Percentiles rank a stretch among this genome's conserved stretches.
Evolutionary conservation across 2,113 vertebrate genomes (phyloP).

Genomic region (Ursus arctos): DNA sequence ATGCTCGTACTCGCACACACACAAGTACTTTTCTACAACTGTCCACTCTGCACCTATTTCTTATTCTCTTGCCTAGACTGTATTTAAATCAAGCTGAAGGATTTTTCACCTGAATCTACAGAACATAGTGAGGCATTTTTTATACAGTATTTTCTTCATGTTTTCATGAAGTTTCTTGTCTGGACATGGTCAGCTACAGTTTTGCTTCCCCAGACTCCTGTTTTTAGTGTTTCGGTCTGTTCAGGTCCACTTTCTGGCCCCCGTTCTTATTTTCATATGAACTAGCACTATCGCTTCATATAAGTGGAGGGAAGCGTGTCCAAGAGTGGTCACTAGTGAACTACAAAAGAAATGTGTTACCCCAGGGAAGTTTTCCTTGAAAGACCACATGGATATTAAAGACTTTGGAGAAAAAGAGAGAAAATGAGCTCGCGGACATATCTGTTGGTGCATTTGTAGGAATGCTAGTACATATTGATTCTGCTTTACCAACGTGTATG

Average conservation of each 20-base stretch:
- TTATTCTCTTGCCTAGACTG: conserved; percentile 32
- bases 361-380: not conserved
- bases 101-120: conserved; percentile 3
- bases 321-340: conserved; percentile 79
- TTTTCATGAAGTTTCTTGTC: conserved; percentile 50
- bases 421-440: not conserved
- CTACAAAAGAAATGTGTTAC: conserved; percentile 54
- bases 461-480: not conserved
- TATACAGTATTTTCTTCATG: conserved; percentile 55
- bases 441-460: not conserved
- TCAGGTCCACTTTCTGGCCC: not conserved
- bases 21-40: conserved; percentile 53
- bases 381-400: not conserved
- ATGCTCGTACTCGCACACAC: too few relatives aligned
- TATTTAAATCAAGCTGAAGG: conserved; percentile 16
- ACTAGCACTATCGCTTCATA: not conserved
- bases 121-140: not conserved
- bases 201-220: conserved; percentile 38
- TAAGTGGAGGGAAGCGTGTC: conserved; percentile 58
- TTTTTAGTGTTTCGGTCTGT: not conserved
- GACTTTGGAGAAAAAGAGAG: not conserved
- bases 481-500: not conserved
- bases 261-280: conserved; percentile 28
- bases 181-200: conserved; percentile 34
- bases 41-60: conserved; percentile 40